Conservation (phyloP, 1,140 invertebrate species). For the Bombus difficillimus region DNA sequence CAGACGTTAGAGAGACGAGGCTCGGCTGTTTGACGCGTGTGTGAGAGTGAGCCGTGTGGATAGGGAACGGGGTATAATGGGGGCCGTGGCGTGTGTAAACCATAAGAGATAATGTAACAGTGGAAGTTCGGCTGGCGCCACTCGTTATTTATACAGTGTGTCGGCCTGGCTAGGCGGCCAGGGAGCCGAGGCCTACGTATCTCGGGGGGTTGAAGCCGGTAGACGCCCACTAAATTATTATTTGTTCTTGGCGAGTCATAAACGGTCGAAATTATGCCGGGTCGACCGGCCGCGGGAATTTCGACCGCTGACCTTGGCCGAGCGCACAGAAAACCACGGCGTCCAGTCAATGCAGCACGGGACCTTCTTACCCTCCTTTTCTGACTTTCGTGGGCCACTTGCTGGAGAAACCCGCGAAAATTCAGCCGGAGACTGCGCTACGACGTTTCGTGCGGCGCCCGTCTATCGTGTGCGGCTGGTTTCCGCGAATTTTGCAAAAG, state of each 20-base stretch:
- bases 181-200: conserved; percentile 39
- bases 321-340: conserved; percentile 45
- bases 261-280: conserved; percentile 78
- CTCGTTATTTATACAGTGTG: conserved; percentile 77
- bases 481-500: not conserved
- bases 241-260: conserved; percentile 78
- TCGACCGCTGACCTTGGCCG: conserved; percentile 43
- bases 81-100: conserved; percentile 68
- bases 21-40: conserved; percentile 14
- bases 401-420: not conserved
- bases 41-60: conserved; percentile 21
- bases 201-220: conserved; percentile 60
- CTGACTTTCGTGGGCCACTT: not conserved
- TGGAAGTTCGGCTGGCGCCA: conserved; percentile 77
- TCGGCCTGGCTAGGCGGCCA: conserved; percentile 10
- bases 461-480: not conserved
- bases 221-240: conserved; percentile 81
- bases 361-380: not conserved
- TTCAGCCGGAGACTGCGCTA: not conserved
- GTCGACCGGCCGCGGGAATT: conserved; percentile 64
- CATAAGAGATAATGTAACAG: conserved; percentile 71
- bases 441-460: conserved; percentile 1
- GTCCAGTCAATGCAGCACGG: not conserved
- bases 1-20: conserved; percentile 37
- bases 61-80: conserved; percentile 59